Evolutionary conservation across 2,113 vertebrate genomes (phyloP).

Genomic region (Pyxicephalus adspersus): DNA sequence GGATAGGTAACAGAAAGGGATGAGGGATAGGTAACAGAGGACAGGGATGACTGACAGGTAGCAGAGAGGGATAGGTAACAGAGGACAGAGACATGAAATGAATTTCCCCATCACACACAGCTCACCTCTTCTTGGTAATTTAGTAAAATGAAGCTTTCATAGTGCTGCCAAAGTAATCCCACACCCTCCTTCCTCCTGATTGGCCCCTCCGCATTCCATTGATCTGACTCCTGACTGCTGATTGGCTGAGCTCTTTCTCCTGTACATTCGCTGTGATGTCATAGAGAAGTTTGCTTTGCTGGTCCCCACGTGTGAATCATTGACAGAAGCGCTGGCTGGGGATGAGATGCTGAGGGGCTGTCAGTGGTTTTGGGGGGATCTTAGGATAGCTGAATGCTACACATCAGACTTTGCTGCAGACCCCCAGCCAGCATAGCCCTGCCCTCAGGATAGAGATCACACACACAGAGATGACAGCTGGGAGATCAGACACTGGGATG

Average conservation of each 20-base stretch:
- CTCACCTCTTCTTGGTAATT: neutral
- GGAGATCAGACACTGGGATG: neutral
- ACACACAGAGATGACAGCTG: neutral
- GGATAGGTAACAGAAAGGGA: no score
- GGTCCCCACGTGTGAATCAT: constrained; percentile 63
- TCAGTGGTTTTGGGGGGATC: neutral
- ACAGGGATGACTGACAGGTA: no score
- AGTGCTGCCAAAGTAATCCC: neutral
- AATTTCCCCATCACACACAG: neutral
- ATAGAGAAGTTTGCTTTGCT: constrained; percentile 71
- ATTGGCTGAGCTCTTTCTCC: constrained; percentile 14
- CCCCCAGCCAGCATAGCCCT: neutral
- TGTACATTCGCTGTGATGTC: constrained; percentile 51
- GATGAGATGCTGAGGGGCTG: neutral
- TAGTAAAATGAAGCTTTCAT: neutral
- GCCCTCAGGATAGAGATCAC: neutral
- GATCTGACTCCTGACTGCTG: neutral
- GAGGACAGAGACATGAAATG: no score
- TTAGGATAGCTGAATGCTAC: neutral
- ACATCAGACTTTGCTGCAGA: no score
- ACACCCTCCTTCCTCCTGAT: neutral
- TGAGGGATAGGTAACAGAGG: no score
- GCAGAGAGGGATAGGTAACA: no score
- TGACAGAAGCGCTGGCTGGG: constrained; percentile 20
- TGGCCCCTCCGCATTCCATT: constrained; percentile 3